Percentiles rank a stretch among this genome's conserved stretches.
Evolutionary conservation across 2,797 vertebrate genomes (phyloP).

Genomic region (Cirrhinus molitorella): DNA sequence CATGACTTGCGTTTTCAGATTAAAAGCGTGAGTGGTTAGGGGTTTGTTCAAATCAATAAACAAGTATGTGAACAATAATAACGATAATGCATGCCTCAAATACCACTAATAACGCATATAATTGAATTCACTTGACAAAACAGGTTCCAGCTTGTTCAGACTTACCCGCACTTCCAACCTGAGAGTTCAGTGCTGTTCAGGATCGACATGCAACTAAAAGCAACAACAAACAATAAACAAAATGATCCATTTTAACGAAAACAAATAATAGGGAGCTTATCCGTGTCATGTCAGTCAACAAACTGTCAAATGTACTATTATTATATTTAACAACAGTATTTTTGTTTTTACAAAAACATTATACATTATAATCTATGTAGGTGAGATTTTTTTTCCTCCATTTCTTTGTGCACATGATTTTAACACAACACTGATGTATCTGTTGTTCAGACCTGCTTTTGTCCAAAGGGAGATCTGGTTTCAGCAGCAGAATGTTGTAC

Average conservation of each 20-base stretch:
- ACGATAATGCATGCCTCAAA: background rate
- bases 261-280: background rate
- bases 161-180: constrained; percentile 81
- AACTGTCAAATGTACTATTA: background rate
- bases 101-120: background rate
- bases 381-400: background rate
- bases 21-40: background rate
- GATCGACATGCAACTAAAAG: constrained; percentile 76
- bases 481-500: constrained; percentile 77
- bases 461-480: constrained; percentile 68
- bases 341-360: background rate
- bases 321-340: background rate
- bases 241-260: background rate
- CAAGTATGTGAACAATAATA: background rate
- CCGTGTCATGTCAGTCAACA: background rate
- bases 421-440: background rate
- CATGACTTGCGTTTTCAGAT: background rate
- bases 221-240: background rate
- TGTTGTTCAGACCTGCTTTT: constrained; percentile 75
- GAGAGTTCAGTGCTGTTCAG: constrained; percentile 71
- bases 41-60: background rate
- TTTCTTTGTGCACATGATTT: background rate
- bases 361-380: background rate
- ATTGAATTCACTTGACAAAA: background rate
- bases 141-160: constrained; percentile 7